phyloP scores from a whole-genome alignment of 2,797 vertebrate genomes.

The Tragelaphus oryx region DNA sequence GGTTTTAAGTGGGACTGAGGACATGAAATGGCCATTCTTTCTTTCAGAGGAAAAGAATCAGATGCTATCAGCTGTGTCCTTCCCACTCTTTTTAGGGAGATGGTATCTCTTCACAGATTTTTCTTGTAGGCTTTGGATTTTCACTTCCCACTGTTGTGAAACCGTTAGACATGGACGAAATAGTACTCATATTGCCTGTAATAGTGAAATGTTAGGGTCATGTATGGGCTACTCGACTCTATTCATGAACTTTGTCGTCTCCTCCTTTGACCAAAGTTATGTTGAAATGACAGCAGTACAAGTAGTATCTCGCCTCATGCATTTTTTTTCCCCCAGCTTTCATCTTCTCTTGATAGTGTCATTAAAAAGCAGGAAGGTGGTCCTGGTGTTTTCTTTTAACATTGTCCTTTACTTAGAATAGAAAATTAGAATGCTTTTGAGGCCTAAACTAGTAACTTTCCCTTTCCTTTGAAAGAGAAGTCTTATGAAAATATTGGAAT shows the following conservation, averaged over 20 bases:
- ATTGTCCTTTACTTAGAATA: background rate
- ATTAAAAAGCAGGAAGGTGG: background rate
- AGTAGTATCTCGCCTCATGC: background rate
- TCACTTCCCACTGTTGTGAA: background rate
- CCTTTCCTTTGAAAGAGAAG: background rate
- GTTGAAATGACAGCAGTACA: background rate
- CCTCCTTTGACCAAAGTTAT: background rate
- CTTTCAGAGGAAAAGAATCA: background rate
- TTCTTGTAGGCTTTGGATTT: background rate
- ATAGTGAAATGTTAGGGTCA: background rate
- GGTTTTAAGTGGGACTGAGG: background rate
- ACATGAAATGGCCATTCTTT: background rate
- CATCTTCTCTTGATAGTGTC: background rate
- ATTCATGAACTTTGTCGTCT: background rate
- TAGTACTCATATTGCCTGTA: background rate
- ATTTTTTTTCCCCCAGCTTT: background rate
- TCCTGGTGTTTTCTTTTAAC: background rate
- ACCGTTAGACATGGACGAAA: background rate
- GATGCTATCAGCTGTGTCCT: background rate
- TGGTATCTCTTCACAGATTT: background rate
- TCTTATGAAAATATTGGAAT: background rate
- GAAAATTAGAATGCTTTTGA: background rate
- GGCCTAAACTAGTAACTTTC: background rate
- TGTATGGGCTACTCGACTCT: background rate
- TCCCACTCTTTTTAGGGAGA: background rate